phyloP scores from a whole-genome alignment of 2,113 vertebrate species.

The Hemibagrus wyckioides region DNA sequence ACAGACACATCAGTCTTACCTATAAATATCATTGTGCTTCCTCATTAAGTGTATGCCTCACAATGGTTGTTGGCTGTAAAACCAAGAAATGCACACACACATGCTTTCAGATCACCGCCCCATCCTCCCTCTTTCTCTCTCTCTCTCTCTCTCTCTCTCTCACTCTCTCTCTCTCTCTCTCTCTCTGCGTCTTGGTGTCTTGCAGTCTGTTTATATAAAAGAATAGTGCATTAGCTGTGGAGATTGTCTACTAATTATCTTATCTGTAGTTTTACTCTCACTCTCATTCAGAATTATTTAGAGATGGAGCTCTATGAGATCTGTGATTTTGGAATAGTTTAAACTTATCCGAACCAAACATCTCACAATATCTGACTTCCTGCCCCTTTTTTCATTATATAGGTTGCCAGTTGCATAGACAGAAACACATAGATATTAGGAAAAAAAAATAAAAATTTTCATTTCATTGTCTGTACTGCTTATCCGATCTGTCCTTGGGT shows the following conservation, averaged over 20 bases:
- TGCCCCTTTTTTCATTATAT: no score
- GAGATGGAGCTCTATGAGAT: neutral
- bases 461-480: no score
- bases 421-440: no score
- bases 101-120: neutral
- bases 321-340: neutral
- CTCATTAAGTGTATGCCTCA: constrained; percentile 14
- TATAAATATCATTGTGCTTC: constrained; percentile 3
- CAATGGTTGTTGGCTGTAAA: neutral
- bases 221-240: neutral
- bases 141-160: no score
- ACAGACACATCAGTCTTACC: neutral
- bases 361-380: neutral
- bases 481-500: no score
- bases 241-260: neutral
- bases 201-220: constrained; percentile 27
- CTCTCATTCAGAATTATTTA: neutral
- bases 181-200: neutral
- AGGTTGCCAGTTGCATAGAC: neutral
- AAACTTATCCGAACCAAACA: neutral
- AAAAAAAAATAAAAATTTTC: no score
- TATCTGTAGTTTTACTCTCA: neutral
- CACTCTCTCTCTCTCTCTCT: neutral
- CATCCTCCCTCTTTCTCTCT: no score
- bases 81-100: constrained; percentile 6